Percentiles rank a stretch among this genome's conserved stretches.
Conservation (phyloP, 2,113 vertebrate genomes). For the Ophthalmotilapia sp. region DNA sequence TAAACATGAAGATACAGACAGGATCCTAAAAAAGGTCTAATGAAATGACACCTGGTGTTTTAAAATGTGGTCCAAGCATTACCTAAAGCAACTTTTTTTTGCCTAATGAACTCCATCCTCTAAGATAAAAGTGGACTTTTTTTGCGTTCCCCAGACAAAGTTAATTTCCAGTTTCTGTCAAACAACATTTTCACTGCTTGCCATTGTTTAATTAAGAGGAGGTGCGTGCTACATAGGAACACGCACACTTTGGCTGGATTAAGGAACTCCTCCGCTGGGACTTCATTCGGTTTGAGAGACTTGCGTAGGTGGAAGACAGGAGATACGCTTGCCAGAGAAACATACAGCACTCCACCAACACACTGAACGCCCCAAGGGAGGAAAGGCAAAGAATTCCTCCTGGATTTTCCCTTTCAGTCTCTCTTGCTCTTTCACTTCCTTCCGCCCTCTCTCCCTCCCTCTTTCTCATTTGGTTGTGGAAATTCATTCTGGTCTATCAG, state of each 20-base stretch:
- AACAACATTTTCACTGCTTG: slow-evolving; percentile 11
- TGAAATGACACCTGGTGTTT: not conserved
- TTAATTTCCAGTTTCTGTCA: slow-evolving; percentile 31
- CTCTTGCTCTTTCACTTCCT: slow-evolving; percentile 4
- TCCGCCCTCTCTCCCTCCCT: not conserved
- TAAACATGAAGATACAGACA: not conserved
- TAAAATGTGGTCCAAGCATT: not conserved
- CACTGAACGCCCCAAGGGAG: slow-evolving; percentile 27
- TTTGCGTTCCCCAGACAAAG: not conserved
- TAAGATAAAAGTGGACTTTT: not conserved
- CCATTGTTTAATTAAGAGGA: slow-evolving; percentile 63
- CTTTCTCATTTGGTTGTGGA: slow-evolving; percentile 50
- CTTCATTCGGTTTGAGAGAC: slow-evolving; percentile 40
- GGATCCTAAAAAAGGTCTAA: not conserved
- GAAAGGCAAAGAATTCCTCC: slow-evolving; percentile 48
- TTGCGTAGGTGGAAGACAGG: slow-evolving; percentile 53
- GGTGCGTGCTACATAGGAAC: slow-evolving; percentile 32
- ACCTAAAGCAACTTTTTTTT: not conserved
- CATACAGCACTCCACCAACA: slow-evolving; percentile 54
- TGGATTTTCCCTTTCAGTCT: slow-evolving; percentile 45
- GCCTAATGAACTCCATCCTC: not conserved
- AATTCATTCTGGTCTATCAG: slow-evolving; percentile 63
- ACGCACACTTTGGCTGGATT: slow-evolving; percentile 25
- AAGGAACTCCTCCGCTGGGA: slow-evolving; percentile 60
- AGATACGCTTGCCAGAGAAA: slow-evolving; percentile 47